phyloP scores from a whole-genome alignment of 2,113 vertebrate genomes.

The Neotragus moschatus region DNA sequence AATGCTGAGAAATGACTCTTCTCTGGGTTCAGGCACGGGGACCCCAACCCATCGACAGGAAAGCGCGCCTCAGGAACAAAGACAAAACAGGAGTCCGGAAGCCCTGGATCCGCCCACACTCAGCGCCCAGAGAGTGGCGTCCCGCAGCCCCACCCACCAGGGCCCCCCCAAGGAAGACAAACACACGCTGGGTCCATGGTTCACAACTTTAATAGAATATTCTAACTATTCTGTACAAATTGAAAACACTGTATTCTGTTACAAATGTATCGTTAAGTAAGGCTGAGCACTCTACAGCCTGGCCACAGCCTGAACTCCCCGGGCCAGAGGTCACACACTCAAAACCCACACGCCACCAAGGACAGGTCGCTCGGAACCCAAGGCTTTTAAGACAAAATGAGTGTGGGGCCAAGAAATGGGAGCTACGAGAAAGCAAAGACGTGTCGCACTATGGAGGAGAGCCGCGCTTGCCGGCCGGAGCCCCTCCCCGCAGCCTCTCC shows the following conservation, averaged over 20 bases:
- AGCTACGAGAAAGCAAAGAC: constrained; percentile 43
- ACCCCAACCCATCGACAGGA: neutral
- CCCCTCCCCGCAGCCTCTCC: neutral
- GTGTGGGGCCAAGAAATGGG: constrained; percentile 40
- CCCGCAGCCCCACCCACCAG: rapidly evolving
- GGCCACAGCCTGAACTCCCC: constrained; percentile 80
- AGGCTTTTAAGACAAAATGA: constrained; percentile 62
- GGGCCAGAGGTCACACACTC: constrained; percentile 69
- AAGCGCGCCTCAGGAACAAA: neutral
- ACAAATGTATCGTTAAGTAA: constrained; percentile 91
- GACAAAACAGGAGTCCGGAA: neutral
- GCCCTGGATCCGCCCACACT: rapidly evolving
- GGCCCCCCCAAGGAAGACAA: neutral
- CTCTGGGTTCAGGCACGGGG: neutral
- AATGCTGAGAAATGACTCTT: neutral
- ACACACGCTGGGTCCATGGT: constrained; percentile 67
- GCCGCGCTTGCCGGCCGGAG: constrained; percentile 43
- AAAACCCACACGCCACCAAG: constrained; percentile 64
- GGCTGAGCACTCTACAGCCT: constrained; percentile 89
- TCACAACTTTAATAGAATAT: constrained; percentile 99
- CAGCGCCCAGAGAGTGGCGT: rapidly evolving
- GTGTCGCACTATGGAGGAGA: neutral
- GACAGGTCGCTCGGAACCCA: constrained; percentile 49
- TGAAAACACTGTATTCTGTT: constrained; percentile 93
- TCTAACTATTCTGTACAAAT: constrained; percentile 97